Evolutionary conservation across 1,140 invertebrate genomes (phyloP).

Genomic region (Steinernema feltiae): DNA sequence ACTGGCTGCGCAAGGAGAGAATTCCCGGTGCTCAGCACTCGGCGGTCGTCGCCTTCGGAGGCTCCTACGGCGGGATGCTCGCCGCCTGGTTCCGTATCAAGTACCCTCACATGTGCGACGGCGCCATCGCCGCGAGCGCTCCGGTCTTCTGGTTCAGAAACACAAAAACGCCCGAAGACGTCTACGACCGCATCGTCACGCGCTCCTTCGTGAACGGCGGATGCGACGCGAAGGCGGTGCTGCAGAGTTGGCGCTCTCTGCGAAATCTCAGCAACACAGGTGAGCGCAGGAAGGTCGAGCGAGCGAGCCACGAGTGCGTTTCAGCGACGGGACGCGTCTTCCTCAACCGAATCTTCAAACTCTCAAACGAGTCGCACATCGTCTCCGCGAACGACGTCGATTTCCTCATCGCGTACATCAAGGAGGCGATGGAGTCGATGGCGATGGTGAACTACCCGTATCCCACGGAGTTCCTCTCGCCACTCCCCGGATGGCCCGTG

Average conservation of each 20-base stretch:
- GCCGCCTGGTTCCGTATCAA: constrained; percentile 90
- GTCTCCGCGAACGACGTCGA: constrained; percentile 35
- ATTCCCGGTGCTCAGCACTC: constrained; percentile 43
- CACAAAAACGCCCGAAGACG: constrained; percentile 70
- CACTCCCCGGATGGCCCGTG: constrained; percentile 65
- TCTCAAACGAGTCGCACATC: constrained; percentile 38
- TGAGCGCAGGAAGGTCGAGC: constrained; percentile 34
- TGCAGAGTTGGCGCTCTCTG: constrained; percentile 38
- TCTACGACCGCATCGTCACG: constrained; percentile 74
- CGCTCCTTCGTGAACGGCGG: constrained; percentile 68
- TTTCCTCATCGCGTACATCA: constrained; percentile 22
- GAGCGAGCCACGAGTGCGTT: neutral
- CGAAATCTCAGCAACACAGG: constrained; percentile 45
- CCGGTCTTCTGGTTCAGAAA: constrained; percentile 82
- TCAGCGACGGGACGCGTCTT: constrained; percentile 32
- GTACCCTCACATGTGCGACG: constrained; percentile 79
- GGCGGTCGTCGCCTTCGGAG: constrained; percentile 75
- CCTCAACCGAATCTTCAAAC: constrained; percentile 47
- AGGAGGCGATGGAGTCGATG: constrained; percentile 53
- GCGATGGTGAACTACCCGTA: constrained; percentile 63
- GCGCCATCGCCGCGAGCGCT: constrained; percentile 86
- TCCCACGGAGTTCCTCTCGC: constrained; percentile 59
- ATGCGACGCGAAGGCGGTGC: constrained; percentile 64
- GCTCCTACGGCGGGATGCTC: constrained; percentile 80
- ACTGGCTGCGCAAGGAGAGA: constrained; percentile 63